Conservation (phyloP, 2,888 invertebrate genomes). For the Plebejus anna region DNA sequence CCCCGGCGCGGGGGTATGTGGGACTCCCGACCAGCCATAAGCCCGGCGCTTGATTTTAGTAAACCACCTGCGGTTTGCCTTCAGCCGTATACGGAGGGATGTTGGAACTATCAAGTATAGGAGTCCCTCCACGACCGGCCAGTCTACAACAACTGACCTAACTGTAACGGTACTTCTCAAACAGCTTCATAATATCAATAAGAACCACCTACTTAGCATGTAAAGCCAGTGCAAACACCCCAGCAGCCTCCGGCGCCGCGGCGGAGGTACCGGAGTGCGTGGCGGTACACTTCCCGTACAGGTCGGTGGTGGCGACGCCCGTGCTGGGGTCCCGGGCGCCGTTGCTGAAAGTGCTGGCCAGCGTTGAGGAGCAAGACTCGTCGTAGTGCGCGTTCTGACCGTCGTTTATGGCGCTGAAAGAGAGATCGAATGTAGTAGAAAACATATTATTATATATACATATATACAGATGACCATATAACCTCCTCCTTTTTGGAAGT, state of each 20-base stretch:
- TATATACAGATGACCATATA: no score
- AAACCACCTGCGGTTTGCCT: no score
- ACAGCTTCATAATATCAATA: background rate
- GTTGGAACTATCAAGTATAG: no score
- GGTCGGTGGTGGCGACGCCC: slow-evolving; percentile 98
- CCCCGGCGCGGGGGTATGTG: no score
- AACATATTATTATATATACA: background rate
- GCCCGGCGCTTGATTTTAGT: no score
- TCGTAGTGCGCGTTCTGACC: slow-evolving; percentile 99
- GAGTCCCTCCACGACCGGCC: no score
- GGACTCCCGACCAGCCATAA: no score
- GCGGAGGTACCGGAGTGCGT: slow-evolving; percentile 99
- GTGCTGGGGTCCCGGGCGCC: slow-evolving; percentile 98
- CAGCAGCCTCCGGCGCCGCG: slow-evolving; percentile 99
- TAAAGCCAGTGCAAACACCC: slow-evolving; percentile 97
- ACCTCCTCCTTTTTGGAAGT: no score
- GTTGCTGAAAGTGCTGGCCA: slow-evolving; percentile 99
- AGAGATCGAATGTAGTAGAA: background rate
- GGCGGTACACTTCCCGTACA: slow-evolving; percentile 99
- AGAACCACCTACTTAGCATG: slow-evolving; percentile 96
- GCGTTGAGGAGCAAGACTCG: slow-evolving; percentile 98
- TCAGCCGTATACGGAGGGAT: no score
- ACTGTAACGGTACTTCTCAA: no score
- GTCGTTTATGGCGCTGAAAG: slow-evolving; percentile 94
- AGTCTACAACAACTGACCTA: no score